A percentile compares a stretch with the other conserved stretches of the same genome.
These are phyloP conservation scores for Cylas formicarius DNA, from an alignment of 1,140 invertebrate species.

Conservation along the genomic window DNA sequence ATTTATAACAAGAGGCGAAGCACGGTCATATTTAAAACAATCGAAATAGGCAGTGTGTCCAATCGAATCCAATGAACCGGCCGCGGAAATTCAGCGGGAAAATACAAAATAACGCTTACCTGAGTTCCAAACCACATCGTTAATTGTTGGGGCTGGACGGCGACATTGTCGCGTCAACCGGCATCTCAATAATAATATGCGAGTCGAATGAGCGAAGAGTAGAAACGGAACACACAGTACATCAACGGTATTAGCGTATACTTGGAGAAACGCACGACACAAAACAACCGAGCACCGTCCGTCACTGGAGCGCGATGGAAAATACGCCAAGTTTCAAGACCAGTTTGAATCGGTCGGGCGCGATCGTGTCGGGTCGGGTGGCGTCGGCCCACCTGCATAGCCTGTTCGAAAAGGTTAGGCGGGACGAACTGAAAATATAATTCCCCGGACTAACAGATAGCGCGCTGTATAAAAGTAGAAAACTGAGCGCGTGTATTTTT, in stretches of 20 bases:
- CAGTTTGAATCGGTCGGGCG: conserved; percentile 31
- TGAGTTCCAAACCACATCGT: conserved; percentile 44
- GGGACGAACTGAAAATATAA: conserved; percentile 20
- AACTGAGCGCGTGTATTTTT: too few species aligned
- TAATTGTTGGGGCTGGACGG: conserved; percentile 35
- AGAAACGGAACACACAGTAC: conserved; percentile 31
- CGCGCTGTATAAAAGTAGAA: too few species aligned
- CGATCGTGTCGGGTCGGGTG: conserved; percentile 25
- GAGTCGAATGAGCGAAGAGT: too few species aligned
- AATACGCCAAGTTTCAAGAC: conserved; percentile 37
- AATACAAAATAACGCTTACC: conserved; percentile 36
- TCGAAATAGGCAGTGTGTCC: too few species aligned
- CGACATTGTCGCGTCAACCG: conserved; percentile 40
- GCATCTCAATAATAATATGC: conserved; percentile 41
- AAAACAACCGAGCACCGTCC: conserved; percentile 15
- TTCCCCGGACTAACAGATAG: background rate
- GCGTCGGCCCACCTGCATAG: conserved; percentile 41
- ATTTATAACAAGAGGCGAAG: too few species aligned
- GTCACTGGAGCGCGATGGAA: conserved; percentile 25
- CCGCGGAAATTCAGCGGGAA: too few species aligned
- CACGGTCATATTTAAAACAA: too few species aligned
- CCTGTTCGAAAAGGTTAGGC: conserved; percentile 40
- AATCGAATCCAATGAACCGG: too few species aligned
- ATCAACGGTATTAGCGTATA: background rate
- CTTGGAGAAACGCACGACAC: conserved; percentile 17